Conservation (phyloP, 2,797 vertebrate species). For the Trematomus bernacchii region DNA sequence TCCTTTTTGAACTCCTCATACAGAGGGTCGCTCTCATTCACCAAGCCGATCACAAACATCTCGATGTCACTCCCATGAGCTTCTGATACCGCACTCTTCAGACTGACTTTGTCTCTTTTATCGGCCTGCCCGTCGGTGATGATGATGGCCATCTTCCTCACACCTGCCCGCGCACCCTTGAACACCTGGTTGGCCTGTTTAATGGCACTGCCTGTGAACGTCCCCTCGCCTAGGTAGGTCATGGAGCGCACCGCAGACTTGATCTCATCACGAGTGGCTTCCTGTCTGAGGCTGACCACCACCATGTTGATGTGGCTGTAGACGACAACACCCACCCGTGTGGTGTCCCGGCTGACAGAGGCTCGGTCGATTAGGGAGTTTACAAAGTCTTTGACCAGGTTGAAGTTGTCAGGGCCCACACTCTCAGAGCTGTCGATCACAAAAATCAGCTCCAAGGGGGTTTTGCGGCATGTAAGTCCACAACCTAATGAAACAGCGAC, state of each 20-base stretch:
- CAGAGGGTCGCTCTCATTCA: slow-evolving; percentile 85
- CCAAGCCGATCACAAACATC: slow-evolving; percentile 89
- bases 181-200: slow-evolving; percentile 82
- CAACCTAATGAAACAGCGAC: slow-evolving; percentile 64
- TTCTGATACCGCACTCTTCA: slow-evolving; percentile 79
- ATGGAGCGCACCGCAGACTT: slow-evolving; percentile 86
- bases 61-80: slow-evolving; percentile 81
- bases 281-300: slow-evolving; percentile 83
- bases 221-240: slow-evolving; percentile 90
- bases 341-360: slow-evolving; percentile 69
- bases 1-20: slow-evolving; percentile 85
- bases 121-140: slow-evolving; percentile 91
- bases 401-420: slow-evolving; percentile 88
- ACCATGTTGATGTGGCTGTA: slow-evolving; percentile 88
- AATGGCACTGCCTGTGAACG: slow-evolving; percentile 89
- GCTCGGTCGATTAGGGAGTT: slow-evolving; percentile 85
- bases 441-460: slow-evolving; percentile 90
- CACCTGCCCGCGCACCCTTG: slow-evolving; percentile 65
- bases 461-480: slow-evolving; percentile 68
- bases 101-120: slow-evolving; percentile 76
- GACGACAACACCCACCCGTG: slow-evolving; percentile 87
- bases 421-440: slow-evolving; percentile 94
- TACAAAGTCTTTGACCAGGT: slow-evolving; percentile 89
- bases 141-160: slow-evolving; percentile 88
- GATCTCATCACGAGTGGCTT: slow-evolving; percentile 78